phyloP scores from a whole-genome alignment of 2,113 vertebrate genomes.

The Gymnogyps californianus region DNA sequence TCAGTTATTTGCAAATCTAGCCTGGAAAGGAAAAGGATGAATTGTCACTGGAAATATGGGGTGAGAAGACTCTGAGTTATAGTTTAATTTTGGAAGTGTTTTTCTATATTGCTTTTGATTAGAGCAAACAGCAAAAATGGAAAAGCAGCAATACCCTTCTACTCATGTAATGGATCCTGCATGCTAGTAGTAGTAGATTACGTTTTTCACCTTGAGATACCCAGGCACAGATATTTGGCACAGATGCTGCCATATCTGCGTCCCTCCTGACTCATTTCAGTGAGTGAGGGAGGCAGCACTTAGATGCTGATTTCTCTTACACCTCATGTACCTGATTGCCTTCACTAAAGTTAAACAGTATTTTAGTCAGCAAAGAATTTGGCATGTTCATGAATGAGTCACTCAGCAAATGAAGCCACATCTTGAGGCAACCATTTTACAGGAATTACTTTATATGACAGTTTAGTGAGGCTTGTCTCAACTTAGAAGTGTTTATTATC shows the following conservation, averaged over 20 bases:
- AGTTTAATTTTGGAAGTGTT: background rate
- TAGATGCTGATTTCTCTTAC: background rate
- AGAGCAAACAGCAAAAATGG: background rate
- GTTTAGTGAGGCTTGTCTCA: background rate
- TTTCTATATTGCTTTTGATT: background rate
- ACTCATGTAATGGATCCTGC: background rate
- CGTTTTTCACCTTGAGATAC: background rate
- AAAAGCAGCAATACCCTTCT: background rate
- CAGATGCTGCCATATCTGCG: background rate
- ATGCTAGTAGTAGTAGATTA: background rate
- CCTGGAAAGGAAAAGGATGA: background rate
- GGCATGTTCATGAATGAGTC: background rate
- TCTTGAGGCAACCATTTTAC: background rate
- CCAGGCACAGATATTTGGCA: background rate
- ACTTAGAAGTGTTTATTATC: background rate
- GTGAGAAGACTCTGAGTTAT: background rate
- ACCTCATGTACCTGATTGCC: background rate
- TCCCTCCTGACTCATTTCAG: background rate
- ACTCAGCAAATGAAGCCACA: background rate
- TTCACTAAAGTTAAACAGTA: background rate
- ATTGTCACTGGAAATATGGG: background rate
- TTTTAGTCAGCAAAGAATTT: background rate
- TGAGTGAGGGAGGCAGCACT: background rate
- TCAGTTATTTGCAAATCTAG: background rate
- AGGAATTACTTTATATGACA: background rate